phyloP scores from a whole-genome alignment of 2,797 vertebrate species.

The Ispidina lecontei region DNA sequence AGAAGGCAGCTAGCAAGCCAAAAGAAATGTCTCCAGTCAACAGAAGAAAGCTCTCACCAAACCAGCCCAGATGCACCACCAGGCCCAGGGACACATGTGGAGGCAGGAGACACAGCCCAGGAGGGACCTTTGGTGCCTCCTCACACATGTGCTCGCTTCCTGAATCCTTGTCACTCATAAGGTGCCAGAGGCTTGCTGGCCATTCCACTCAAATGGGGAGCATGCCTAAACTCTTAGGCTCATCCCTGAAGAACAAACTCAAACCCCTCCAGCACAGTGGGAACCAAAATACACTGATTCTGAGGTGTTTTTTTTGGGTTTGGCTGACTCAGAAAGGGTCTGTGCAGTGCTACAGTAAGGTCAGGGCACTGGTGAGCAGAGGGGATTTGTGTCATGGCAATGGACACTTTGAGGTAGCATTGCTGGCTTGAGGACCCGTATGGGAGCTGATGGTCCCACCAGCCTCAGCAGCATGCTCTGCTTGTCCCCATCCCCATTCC shows the following conservation, averaged over 20 bases:
- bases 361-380: background rate
- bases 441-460: background rate
- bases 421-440: background rate
- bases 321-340: background rate
- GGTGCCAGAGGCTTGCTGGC: accelerated
- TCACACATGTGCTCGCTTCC: background rate
- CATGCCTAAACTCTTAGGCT: background rate
- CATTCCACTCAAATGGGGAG: background rate
- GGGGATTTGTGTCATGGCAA: accelerated
- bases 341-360: background rate
- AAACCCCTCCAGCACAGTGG: background rate
- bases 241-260: background rate
- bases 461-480: background rate
- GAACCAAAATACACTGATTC: background rate
- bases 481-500: background rate
- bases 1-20: background rate
- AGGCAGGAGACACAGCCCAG: background rate
- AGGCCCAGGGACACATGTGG: background rate
- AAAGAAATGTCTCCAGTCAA: accelerated
- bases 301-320: background rate
- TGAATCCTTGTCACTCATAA: background rate
- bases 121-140: background rate
- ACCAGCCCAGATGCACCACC: background rate
- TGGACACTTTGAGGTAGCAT: background rate
- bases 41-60: background rate